Percentiles rank a stretch among this genome's conserved stretches.
Evolutionary conservation across 2,113 vertebrate genomes (phyloP).

Genomic region (Nipponia nippon): DNA sequence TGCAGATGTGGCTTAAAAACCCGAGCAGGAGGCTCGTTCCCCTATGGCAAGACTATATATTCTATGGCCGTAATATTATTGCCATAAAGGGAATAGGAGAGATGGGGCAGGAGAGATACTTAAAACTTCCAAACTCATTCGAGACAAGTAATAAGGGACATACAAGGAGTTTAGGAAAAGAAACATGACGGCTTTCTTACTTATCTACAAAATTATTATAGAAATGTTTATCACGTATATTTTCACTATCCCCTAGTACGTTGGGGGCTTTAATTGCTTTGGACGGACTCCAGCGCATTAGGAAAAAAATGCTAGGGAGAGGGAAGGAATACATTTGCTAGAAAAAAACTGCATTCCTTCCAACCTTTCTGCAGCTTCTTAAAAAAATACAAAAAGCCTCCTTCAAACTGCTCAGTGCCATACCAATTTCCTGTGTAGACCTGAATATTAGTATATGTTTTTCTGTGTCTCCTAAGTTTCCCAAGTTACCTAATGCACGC

Average conservation of each 20-base stretch:
- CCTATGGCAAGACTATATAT: slow-evolving; percentile 41
- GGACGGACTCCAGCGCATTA: background rate
- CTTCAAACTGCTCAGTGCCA: slow-evolving; percentile 64
- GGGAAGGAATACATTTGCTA: slow-evolving; percentile 47
- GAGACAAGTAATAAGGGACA: background rate
- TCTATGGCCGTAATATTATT: slow-evolving; percentile 9
- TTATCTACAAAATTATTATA: slow-evolving; percentile 18
- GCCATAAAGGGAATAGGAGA: slow-evolving; percentile 50
- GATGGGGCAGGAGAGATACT: slow-evolving; percentile 17
- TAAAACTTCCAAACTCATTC: slow-evolving; percentile 17
- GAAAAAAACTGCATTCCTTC: slow-evolving; percentile 49
- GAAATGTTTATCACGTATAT: slow-evolving; percentile 17
- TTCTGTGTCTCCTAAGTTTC: slow-evolving; percentile 70
- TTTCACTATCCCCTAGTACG: slow-evolving; percentile 9
- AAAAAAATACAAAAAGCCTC: slow-evolving; percentile 68
- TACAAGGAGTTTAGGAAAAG: background rate
- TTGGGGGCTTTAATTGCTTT: background rate
- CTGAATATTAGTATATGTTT: slow-evolving; percentile 60
- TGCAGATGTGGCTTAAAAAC: slow-evolving; percentile 50
- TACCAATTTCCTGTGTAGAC: slow-evolving; percentile 71
- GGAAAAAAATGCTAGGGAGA: slow-evolving; percentile 10
- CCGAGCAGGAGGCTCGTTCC: slow-evolving; percentile 29
- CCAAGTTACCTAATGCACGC: slow-evolving; percentile 82
- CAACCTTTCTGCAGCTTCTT: slow-evolving; percentile 60
- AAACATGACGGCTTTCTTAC: background rate